Conservation (phyloP, 2,888 invertebrate genomes). For the Amiota minor region DNA sequence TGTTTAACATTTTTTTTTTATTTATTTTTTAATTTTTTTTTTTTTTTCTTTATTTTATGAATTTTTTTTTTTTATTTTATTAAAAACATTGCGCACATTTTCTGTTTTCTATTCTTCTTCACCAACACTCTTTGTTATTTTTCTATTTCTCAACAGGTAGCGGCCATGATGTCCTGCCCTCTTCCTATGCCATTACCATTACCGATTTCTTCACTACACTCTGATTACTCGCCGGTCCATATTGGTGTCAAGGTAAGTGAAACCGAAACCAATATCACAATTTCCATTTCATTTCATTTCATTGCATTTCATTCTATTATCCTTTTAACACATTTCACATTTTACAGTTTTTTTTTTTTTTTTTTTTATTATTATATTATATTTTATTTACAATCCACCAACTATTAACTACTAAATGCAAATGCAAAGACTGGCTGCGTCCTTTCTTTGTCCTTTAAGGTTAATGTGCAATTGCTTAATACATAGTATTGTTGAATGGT, state of each 20-base stretch:
- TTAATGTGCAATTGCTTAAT: too few relatives aligned
- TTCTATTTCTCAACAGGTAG: constrained; percentile 65
- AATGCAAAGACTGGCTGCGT: too few relatives aligned
- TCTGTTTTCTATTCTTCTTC: constrained; percentile 49
- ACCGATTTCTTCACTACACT: constrained; percentile 73
- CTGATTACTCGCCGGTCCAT: constrained; percentile 73
- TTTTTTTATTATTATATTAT: background rate
- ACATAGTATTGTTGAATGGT: too few relatives aligned
- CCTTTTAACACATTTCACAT: too few relatives aligned
- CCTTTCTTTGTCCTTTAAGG: too few relatives aligned
- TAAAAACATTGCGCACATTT: background rate
- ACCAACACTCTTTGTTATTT: constrained; percentile 17
- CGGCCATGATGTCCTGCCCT: constrained; percentile 75
- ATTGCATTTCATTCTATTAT: background rate
- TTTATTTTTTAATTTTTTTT: background rate
- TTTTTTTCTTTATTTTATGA: background rate
- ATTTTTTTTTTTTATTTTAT: background rate
- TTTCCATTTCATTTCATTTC: too few relatives aligned
- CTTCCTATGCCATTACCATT: constrained; percentile 74
- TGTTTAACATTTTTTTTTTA: too few relatives aligned
- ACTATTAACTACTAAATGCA: background rate
- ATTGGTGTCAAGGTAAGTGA: constrained; percentile 73
- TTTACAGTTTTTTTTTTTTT: too few relatives aligned
- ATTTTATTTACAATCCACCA: background rate
- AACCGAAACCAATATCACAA: background rate